Percentiles rank a stretch among this genome's conserved stretches.
phyloP scores from a whole-genome alignment of 2,888 invertebrate species.

The Campoplex nolae region DNA sequence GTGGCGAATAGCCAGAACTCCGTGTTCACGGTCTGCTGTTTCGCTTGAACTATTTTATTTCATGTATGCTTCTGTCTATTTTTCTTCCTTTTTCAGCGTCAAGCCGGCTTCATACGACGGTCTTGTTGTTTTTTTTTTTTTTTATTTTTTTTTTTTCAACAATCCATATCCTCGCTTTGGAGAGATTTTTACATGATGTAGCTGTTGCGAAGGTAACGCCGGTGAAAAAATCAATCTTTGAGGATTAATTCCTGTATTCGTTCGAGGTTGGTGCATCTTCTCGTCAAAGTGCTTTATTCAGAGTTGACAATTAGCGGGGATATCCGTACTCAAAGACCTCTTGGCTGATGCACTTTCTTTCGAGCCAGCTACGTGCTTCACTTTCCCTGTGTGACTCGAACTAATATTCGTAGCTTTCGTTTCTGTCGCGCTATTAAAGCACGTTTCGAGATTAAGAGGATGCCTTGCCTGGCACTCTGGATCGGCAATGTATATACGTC shows the following conservation, averaged over 20 bases:
- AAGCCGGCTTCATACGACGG: conserved; percentile 18
- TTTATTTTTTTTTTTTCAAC: neutral
- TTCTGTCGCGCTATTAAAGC: conserved; percentile 44
- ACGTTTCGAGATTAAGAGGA: conserved; percentile 59
- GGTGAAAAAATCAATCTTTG: conserved; percentile 5
- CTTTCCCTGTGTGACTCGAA: conserved; percentile 35
- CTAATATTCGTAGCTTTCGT: conserved; percentile 56
- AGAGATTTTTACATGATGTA: conserved; percentile 31
- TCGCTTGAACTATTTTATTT: conserved; percentile 11
- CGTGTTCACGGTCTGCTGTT: conserved; percentile 58
- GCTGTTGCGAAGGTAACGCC: conserved; percentile 8
- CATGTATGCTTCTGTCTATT: neutral
- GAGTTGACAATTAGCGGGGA: conserved; percentile 37
- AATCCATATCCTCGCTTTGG: conserved; percentile 25
- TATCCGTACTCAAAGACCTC: conserved; percentile 21
- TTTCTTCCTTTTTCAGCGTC: conserved; percentile 12
- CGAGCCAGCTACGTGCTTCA: neutral
- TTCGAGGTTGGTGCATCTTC: neutral
- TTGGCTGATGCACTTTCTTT: conserved; percentile 45
- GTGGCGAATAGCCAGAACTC: conserved; percentile 63
- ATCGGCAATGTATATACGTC: conserved; percentile 23
- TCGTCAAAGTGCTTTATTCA: conserved; percentile 54
- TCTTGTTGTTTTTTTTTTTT: too few species aligned
- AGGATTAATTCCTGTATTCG: neutral
- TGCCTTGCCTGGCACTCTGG: conserved; percentile 42